Evolutionary conservation across 2,888 invertebrate genomes (phyloP).

Genomic region (Leptopilina drosophilae): DNA sequence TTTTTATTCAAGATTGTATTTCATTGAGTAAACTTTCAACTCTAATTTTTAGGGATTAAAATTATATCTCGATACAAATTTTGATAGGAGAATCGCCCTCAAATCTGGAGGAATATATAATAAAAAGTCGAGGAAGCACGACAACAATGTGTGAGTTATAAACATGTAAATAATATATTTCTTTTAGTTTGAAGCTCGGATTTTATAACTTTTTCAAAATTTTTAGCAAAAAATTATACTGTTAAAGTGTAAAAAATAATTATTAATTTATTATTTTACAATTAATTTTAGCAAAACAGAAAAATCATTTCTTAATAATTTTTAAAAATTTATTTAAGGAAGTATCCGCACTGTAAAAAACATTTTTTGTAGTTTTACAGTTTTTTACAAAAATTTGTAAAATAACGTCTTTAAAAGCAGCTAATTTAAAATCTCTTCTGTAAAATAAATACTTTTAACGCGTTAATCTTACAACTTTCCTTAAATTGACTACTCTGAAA

Average conservation of each 20-base stretch:
- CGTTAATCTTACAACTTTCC: no score
- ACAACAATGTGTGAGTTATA: constrained; percentile 1
- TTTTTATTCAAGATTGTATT: no score
- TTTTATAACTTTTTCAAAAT: no score
- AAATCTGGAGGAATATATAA: background rate
- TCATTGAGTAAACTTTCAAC: background rate
- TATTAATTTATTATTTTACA: background rate
- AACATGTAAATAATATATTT: background rate
- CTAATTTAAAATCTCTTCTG: no score
- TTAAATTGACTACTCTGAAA: no score
- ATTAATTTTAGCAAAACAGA: background rate
- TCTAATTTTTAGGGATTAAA: constrained; percentile 10
- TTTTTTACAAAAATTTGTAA: no score
- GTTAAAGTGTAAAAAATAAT: background rate
- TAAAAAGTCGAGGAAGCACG: background rate
- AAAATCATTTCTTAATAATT: background rate
- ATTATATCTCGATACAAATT: background rate
- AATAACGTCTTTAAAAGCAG: no score
- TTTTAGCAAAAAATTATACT: no score
- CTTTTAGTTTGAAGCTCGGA: no score
- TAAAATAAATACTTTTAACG: no score
- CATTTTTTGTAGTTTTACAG: no score
- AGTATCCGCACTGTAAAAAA: no score
- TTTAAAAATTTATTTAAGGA: background rate
- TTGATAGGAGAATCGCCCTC: background rate